Evolutionary conservation across 1,140 invertebrate genomes (phyloP).

Genomic region (Coenobita brevimanus): DNA sequence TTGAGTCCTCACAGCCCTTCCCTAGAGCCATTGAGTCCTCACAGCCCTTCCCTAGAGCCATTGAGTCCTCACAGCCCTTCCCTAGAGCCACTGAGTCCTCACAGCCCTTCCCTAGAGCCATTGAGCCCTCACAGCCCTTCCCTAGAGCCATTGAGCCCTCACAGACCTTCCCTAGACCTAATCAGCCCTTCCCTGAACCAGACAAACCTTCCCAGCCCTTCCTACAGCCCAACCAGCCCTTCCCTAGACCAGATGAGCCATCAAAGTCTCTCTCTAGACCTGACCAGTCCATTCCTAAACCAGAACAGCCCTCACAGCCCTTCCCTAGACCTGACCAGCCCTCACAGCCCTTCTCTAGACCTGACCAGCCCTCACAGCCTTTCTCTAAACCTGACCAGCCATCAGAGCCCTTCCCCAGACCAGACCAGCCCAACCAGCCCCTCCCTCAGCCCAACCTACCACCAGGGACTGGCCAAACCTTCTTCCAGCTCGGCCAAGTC

Average conservation of each 20-base stretch:
- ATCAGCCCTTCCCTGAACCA: conserved; percentile 4
- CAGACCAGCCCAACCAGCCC: conserved; percentile 6
- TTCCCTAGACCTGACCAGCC: no score
- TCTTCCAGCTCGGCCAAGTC: neutral
- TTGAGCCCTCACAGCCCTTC: neutral
- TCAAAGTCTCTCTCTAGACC: no score
- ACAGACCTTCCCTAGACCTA: neutral
- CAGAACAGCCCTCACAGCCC: neutral
- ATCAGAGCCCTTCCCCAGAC: conserved; percentile 23
- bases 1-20: neutral
- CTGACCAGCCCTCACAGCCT: neutral
- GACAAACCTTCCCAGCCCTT: conserved; percentile 22
- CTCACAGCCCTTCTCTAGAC: neutral
- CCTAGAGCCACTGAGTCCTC: neutral
- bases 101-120: neutral
- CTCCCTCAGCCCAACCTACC: neutral
- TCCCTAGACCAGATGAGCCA: no score
- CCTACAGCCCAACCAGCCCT: conserved; percentile 1
- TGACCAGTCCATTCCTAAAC: neutral
- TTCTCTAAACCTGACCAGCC: conserved; percentile 15
- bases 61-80: neutral
- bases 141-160: neutral
- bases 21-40: neutral
- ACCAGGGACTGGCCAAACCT: neutral
- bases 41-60: no score